Base-by-base conservation (phyloP, 2,888 invertebrate genomes). In the Apodemia duryi region DNA sequence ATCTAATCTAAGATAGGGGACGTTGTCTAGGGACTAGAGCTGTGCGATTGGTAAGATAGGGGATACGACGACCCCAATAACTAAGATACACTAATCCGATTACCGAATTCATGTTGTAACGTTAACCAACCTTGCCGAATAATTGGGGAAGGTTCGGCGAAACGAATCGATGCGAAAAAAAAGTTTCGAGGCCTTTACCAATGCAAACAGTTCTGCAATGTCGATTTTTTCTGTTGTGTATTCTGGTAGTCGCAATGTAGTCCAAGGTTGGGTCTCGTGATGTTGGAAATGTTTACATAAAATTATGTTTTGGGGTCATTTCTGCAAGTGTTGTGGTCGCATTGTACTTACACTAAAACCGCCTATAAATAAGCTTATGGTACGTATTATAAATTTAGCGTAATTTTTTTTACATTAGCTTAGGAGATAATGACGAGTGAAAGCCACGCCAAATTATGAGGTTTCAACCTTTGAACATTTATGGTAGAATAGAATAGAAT, bases 61-160 rank as follows among this genome's bases (percentile, higher is more conserved):
- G 65, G 64, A 68, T 71, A 65, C 67, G 66, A 70, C 68, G 70
- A 76, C 75, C 78, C 73, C 76, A 73, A 77, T 81, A 82, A 79
- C 78, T 79, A 77, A 77, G 78, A 79, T 76, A 74, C 70, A 77
- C 75, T 82, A 83, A 86, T 82, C 83, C 77, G 81, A 82, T 84
- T 85, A 82, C 71, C 68, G 67, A 65, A 68, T 71, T 32, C 72
- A 77, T 77, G 83, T 82, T 79, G 79, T 82, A 79, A 76, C 75
- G 73, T 74, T 77, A 75, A 79, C 78, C 77, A 73, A 80, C 72
- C 82, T 81, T 74, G 75, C 68, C 71, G 72, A 80, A 80, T 78
- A 76, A 77, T 73, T 70, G 72, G 68, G 76, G 57, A 57, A 32
- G 32, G 57, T 57, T 57, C 32, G 35, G 11, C 29, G 13, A 57